Evolutionary conservation across 2,888 invertebrate genomes (phyloP), one percentile per base, ranked within the genome.

Genomic region (Leucoptera coffeella): DNA sequence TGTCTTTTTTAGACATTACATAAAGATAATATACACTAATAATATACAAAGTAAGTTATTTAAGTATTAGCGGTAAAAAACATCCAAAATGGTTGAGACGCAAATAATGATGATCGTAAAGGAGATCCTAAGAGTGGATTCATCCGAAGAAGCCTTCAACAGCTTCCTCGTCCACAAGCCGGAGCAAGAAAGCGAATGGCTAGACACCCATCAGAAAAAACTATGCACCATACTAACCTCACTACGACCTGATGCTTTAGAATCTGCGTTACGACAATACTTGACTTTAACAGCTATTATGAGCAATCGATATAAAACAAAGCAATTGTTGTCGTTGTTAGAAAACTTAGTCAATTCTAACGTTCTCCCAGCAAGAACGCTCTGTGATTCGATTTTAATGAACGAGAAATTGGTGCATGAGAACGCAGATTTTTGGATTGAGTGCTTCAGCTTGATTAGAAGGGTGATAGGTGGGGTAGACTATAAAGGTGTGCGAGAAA

Each of bases 401-500:
- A 86, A 82, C 50, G 92, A 93, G 29, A 85, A 86, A 45, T 64
- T 96, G n/a, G 72, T 76, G 4, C 85, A 85, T 47, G 77, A 81
- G 35, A 82, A 89, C 50, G 79, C 82, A 35, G 83, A 86, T 36
- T 92, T 89, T 56, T 96, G 95, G 94, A 81, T 88, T 26, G 84
- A 87, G 53, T 82, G 86, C 44, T 94, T 96, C 50, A 76, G 77
- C 37, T 67, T 95, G 4, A 82, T 96, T 28, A 76, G 85, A 38
- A 82, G 80, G 50, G 82, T 93, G 22, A 88, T 96, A 41, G 85
- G 85, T 20, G 85, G 88, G 30, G 94, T 95, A 2, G 93, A 95
- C 55, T 96, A 96, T 50, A 96, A 96, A 65, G 95, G 91, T 10
- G 91, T 92, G 1, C 65, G 91, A 37, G 91, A 91, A 72, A 86